phyloP scores from a whole-genome alignment of 2,888 invertebrate species.

The Leucophora obtusa region DNA sequence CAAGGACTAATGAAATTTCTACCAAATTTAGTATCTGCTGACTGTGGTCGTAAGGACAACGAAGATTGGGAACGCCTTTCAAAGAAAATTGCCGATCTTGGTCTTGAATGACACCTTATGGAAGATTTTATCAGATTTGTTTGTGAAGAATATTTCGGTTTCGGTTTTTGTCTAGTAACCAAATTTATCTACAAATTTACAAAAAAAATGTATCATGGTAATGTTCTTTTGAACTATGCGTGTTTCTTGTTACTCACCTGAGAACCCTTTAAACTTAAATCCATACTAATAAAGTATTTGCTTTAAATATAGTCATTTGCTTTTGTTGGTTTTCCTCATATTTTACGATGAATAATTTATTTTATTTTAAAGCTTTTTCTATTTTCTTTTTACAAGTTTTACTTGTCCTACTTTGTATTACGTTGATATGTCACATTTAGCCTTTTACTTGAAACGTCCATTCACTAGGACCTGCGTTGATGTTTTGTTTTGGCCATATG shows the following conservation, averaged over 20 bases:
- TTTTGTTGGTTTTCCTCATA: conserved; percentile 2
- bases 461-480: conserved; percentile 57
- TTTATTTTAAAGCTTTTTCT: conserved; percentile 15
- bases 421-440: neutral
- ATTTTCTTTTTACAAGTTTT: conserved; percentile 26
- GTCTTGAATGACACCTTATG: conserved; percentile 67
- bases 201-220: neutral
- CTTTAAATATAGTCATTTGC: conserved; percentile 23
- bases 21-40: conserved; percentile 77
- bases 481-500: conserved; percentile 57
- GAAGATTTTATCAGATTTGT: conserved; percentile 62
- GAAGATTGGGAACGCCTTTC: conserved; percentile 73
- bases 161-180: conserved; percentile 76
- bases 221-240: neutral
- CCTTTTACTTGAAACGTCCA: conserved; percentile 28
- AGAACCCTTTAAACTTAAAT: conserved; percentile 78
- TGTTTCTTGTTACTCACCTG: conserved; percentile 72
- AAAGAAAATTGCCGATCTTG: conserved; percentile 76
- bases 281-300: conserved; percentile 72
- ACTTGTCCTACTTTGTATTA: conserved; percentile 49
- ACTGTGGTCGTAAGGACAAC: conserved; percentile 74
- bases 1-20: conserved; percentile 66
- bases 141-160: conserved; percentile 74
- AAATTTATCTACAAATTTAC: conserved; percentile 77
- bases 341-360: conserved; percentile 22